Percentiles rank a stretch among this genome's conserved stretches.
These are phyloP conservation scores for Myotis vivesi DNA, from an alignment of 2,797 vertebrate genomes.

Conservation along the genomic window DNA sequence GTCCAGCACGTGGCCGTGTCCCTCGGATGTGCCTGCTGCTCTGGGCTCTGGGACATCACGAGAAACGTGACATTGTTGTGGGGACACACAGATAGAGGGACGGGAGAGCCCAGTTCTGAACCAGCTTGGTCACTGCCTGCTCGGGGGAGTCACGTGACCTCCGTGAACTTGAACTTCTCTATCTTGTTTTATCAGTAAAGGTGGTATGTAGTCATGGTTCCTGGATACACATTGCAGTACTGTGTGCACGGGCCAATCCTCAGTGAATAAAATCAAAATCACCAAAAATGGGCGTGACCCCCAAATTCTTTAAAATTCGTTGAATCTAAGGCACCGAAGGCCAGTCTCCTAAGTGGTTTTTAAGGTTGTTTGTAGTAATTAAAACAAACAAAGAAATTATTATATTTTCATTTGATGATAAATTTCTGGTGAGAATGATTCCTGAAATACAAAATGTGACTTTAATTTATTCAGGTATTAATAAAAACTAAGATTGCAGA, in stretches of 20 bases:
- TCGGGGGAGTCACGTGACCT: not conserved
- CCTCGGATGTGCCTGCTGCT: not conserved
- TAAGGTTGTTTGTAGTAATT: not conserved
- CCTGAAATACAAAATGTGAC: not conserved
- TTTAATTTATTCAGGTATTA: not conserved
- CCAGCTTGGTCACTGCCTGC: not conserved
- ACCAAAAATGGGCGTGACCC: no score
- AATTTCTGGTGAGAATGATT: not conserved
- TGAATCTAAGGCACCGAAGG: not conserved
- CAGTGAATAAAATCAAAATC: not conserved
- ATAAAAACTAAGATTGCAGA: not conserved
- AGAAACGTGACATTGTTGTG: not conserved
- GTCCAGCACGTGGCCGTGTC: not conserved
- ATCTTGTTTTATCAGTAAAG: not conserved
- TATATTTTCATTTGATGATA: not conserved
- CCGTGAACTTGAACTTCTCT: not conserved
- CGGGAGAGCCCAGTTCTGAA: not conserved
- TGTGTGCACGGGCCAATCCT: not conserved
- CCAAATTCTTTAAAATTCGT: not conserved
- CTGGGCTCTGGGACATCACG: not conserved
- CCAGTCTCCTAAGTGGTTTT: not conserved
- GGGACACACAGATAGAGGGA: not conserved
- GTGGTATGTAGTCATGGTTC: no score
- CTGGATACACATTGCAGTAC: no score
- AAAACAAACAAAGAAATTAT: not conserved